These are phyloP conservation scores for Bombus fervidus DNA, from an alignment of 1,140 invertebrate species.

Conservation along the genomic window DNA sequence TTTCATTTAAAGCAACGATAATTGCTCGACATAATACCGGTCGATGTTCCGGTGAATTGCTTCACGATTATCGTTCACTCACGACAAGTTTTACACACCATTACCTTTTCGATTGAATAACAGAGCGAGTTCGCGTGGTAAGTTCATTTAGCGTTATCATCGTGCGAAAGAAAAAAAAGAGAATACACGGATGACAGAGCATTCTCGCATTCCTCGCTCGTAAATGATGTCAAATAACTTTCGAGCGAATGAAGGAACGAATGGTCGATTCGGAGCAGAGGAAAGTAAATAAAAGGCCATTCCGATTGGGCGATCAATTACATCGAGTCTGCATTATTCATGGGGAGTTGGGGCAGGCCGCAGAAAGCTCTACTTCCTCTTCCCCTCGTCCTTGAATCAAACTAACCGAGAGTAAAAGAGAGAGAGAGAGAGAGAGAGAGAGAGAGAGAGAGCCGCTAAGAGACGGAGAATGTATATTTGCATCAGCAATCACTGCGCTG, in stretches of 20 bases:
- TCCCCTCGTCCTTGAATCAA: constrained; percentile 72
- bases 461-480: constrained; percentile 72
- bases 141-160: constrained; percentile 57
- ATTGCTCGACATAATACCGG: not conserved
- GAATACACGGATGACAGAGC: not conserved
- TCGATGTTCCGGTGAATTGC: not conserved
- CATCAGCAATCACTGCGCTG: constrained; percentile 74
- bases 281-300: constrained; percentile 83
- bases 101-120: constrained; percentile 46
- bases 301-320: constrained; percentile 83
- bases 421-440: constrained; percentile 42
- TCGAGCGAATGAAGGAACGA: constrained; percentile 73
- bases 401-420: constrained; percentile 54
- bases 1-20: not conserved
- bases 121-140: constrained; percentile 14
- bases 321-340: constrained; percentile 82
- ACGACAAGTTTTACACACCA: constrained; percentile 25
- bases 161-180: not conserved
- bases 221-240: constrained; percentile 81
- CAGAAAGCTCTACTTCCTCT: constrained; percentile 77
- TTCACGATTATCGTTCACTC: constrained; percentile 14
- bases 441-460: constrained; percentile 37
- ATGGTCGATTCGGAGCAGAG: constrained; percentile 75
- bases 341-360: constrained; percentile 78
- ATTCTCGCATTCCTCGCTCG: constrained; percentile 72